A percentile compares a stretch with the other conserved stretches of the same genome.
Conservation (phyloP, 2,113 vertebrate genomes). For the Megatriorchis doriae region DNA sequence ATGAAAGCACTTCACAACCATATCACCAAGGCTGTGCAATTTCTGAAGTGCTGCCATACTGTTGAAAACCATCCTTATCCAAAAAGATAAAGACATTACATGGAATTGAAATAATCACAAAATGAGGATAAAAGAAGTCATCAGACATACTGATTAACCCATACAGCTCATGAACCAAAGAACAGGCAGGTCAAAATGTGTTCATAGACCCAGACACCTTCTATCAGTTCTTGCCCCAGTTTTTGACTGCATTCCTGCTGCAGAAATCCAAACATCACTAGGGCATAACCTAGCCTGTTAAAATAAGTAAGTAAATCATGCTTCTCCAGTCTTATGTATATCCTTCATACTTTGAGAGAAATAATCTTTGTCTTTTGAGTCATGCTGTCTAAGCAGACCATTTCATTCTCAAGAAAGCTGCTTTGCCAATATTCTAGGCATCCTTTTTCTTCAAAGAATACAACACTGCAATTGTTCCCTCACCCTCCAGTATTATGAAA, state of each 20-base stretch:
- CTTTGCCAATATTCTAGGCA: background rate
- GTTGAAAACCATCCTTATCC: background rate
- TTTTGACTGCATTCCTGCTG: background rate
- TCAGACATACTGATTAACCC: background rate
- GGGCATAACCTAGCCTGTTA: background rate
- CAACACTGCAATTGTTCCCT: background rate
- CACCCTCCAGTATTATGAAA: background rate
- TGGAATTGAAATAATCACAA: background rate
- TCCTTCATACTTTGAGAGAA: background rate
- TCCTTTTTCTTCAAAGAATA: background rate
- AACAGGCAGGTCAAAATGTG: background rate
- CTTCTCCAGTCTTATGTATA: background rate
- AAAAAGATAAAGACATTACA: background rate
- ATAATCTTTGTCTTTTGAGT: background rate
- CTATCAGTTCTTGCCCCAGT: background rate
- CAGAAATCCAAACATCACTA: background rate
- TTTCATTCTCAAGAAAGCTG: background rate
- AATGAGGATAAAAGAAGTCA: background rate
- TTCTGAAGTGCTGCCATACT: background rate
- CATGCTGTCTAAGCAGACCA: background rate
- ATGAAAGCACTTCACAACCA: background rate
- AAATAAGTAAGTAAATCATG: background rate
- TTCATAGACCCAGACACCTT: background rate
- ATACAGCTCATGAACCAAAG: background rate
- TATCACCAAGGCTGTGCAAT: background rate